Percentiles rank a stretch among this genome's conserved stretches.
Conservation (phyloP, 2,888 invertebrate species). For the Machimus atricapillus region DNA sequence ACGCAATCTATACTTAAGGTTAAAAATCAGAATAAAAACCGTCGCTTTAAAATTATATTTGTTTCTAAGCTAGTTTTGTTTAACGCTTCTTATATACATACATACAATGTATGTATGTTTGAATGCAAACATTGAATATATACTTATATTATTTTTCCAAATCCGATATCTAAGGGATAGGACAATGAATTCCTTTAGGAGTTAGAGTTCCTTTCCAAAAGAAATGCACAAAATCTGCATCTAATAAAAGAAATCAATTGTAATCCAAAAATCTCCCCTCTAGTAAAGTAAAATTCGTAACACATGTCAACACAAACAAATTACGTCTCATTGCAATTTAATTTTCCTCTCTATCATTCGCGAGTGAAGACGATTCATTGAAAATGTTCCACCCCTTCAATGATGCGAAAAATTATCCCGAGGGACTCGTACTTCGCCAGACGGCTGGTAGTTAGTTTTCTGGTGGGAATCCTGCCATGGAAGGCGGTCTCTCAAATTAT, state of each 20-base stretch:
- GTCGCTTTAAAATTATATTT: no score
- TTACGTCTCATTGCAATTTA: slow-evolving; percentile 52
- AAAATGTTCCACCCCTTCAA: slow-evolving; percentile 40
- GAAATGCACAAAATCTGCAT: neutral
- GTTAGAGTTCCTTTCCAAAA: neutral
- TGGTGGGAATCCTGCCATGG: neutral
- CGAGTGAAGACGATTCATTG: slow-evolving; percentile 11
- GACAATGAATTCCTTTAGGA: neutral
- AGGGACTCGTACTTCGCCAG: slow-evolving; percentile 33
- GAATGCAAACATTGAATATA: no score
- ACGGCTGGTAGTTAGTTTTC: neutral
- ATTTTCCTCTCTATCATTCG: slow-evolving; percentile 40
- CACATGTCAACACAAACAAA: slow-evolving; percentile 53
- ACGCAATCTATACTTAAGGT: no score
- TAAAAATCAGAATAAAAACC: no score
- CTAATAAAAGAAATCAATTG: slow-evolving; percentile 19
- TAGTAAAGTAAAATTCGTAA: slow-evolving; percentile 49
- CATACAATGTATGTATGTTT: no score
- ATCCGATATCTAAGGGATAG: neutral
- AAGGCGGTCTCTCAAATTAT: neutral
- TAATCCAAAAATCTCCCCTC: slow-evolving; percentile 14
- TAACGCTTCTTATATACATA: no score
- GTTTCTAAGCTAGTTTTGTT: no score
- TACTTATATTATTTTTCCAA: neutral
- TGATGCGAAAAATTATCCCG: slow-evolving; percentile 46